These are phyloP conservation scores for Propsilocerus akamusi DNA, from an alignment of 1,140 invertebrate species.

Conservation along the genomic window DNA sequence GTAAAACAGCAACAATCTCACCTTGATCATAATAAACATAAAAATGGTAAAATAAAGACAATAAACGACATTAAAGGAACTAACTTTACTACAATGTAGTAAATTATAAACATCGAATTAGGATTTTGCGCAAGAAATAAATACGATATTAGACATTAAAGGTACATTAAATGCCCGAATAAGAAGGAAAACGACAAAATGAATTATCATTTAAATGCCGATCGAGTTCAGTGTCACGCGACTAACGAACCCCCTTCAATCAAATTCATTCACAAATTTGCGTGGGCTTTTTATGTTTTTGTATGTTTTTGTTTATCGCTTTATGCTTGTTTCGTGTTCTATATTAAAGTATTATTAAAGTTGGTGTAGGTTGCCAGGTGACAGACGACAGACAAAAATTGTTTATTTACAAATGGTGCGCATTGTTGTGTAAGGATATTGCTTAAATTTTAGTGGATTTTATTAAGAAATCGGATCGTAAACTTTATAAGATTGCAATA, in stretches of 20 bases:
- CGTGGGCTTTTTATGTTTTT: neutral
- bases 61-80: neutral
- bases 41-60: neutral
- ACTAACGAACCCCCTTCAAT: neutral
- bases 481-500: neutral
- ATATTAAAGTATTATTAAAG: no score
- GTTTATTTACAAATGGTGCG: slow-evolving; percentile 3
- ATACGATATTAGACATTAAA: neutral
- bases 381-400: neutral
- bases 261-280: neutral
- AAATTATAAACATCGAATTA: neutral
- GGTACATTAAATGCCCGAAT: neutral
- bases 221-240: neutral
- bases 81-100: neutral
- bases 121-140: neutral
- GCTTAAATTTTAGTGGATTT: neutral
- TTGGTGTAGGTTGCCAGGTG: neutral
- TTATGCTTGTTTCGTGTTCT: neutral
- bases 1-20: neutral
- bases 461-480: neutral
- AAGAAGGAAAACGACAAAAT: neutral
- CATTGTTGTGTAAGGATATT: neutral
- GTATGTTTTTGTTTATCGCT: neutral
- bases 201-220: neutral
- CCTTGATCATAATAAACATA: neutral